phyloP scores from a whole-genome alignment of 2,113 vertebrate species.

The Chloroceryle aenea region DNA sequence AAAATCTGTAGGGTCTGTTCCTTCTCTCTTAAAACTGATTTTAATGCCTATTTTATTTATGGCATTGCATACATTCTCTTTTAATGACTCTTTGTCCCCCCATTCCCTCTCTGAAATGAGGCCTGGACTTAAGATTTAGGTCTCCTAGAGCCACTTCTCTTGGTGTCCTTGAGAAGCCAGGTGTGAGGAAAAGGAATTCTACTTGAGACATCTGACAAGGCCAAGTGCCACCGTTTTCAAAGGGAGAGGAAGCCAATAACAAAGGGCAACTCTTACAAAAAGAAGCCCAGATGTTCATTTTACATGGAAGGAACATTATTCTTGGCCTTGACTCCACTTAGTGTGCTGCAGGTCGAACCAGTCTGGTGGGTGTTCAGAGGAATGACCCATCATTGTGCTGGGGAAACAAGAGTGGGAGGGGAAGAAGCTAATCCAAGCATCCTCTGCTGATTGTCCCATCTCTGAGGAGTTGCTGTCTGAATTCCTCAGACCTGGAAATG shows the following conservation, averaged over 20 bases:
- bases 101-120: background rate
- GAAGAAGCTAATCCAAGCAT: background rate
- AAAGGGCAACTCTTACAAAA: background rate
- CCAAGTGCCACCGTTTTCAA: background rate
- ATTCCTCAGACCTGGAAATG: background rate
- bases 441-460: background rate
- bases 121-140: background rate
- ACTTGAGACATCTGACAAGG: background rate
- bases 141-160: background rate
- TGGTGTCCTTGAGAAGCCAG: background rate
- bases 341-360: background rate
- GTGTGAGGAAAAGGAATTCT: background rate
- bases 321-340: background rate
- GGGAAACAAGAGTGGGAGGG: background rate
- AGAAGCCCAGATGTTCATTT: background rate
- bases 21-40: background rate
- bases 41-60: background rate
- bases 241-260: background rate
- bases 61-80: background rate
- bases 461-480: background rate
- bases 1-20: background rate
- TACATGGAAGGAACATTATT: background rate
- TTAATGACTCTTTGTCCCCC: background rate
- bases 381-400: background rate
- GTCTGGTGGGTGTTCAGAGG: background rate